Conservation (phyloP, 2,888 invertebrate species). For the Pachydiplax longipennis region DNA sequence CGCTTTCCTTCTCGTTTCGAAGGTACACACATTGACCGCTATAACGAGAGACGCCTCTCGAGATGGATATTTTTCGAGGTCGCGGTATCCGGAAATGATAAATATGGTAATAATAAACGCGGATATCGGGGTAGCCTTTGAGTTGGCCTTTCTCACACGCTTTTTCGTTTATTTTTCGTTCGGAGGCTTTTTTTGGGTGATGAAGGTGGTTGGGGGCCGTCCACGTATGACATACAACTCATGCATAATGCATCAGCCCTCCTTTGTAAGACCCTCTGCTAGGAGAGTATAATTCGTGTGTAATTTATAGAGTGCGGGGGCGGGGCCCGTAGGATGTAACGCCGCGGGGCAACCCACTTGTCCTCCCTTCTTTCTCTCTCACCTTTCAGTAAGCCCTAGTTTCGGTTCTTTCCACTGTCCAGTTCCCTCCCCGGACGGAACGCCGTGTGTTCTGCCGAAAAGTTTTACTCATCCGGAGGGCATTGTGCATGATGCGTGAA, state of each 20-base stretch:
- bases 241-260: conserved; percentile 11
- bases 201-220: conserved; percentile 29
- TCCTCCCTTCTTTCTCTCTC: background rate
- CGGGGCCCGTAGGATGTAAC: background rate
- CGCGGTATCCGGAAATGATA: background rate
- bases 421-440: background rate
- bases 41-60: too few relatives aligned
- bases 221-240: conserved; percentile 23
- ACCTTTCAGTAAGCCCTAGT: background rate
- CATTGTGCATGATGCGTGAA: too few relatives aligned
- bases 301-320: conserved; percentile 25
- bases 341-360: background rate
- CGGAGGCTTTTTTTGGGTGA: background rate
- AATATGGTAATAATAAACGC: background rate
- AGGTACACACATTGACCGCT: background rate
- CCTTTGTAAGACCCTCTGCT: background rate
- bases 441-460: too few relatives aligned
- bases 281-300: conserved; percentile 42
- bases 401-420: background rate
- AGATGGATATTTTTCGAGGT: background rate
- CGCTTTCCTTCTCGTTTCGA: background rate
- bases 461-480: too few relatives aligned
- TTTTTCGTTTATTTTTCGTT: background rate
- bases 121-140: background rate
- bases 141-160: background rate